Conservation (phyloP, 2,888 invertebrate species). For the Zaprionus obscuricornis region DNA sequence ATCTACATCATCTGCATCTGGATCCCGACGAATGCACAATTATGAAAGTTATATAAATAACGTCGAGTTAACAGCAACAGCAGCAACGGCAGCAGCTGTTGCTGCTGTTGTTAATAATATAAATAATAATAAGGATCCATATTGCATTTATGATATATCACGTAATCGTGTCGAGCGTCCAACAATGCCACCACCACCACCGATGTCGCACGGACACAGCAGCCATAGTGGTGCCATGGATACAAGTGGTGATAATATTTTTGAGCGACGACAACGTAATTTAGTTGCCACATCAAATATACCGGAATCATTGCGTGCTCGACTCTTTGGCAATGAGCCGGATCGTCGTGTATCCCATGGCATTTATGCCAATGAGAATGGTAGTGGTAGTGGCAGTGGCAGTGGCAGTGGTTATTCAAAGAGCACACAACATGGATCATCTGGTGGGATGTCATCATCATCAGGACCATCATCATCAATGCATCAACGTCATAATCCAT, state of each 20-base stretch:
- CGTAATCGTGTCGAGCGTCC: constrained; percentile 78
- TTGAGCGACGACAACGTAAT: constrained; percentile 67
- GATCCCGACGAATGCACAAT: constrained; percentile 8
- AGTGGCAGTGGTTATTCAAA: too few relatives aligned
- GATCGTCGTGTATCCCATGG: constrained; percentile 82
- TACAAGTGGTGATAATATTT: constrained; percentile 45
- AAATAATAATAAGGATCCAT: too few relatives aligned
- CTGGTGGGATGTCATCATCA: constrained; percentile 5
- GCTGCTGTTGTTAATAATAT: too few relatives aligned
- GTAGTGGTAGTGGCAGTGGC: constrained; percentile 8
- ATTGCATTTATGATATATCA: constrained; percentile 81
- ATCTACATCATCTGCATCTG: constrained; percentile 6
- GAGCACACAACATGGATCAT: too few relatives aligned
- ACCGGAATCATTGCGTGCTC: constrained; percentile 81
- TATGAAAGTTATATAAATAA: constrained; percentile 39
- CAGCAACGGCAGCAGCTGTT: constrained; percentile 1
- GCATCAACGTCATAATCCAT: constrained; percentile 33
- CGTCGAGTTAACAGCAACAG: constrained; percentile 39
- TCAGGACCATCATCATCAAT: constrained; percentile 5
- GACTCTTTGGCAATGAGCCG: constrained; percentile 79
- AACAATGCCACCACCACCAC: constrained; percentile 33
- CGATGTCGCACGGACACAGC: constrained; percentile 51
- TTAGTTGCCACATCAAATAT: constrained; percentile 78
- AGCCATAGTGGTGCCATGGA: too few relatives aligned
- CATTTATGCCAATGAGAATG: constrained; percentile 81